These are phyloP conservation scores for Brachyptera putata DNA, from an alignment of 2,888 invertebrate species.

Conservation along the genomic window DNA sequence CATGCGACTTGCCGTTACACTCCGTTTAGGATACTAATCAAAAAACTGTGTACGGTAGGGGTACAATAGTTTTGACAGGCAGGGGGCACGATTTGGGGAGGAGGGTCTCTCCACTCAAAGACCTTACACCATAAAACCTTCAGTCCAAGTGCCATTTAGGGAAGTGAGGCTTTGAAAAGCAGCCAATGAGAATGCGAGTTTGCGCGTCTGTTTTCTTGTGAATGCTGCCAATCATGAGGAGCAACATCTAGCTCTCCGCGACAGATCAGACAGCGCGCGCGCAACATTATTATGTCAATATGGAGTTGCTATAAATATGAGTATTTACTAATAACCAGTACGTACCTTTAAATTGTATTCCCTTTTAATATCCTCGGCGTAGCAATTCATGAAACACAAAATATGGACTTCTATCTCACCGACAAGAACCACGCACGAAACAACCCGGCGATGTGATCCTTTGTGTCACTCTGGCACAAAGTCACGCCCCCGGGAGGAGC, in stretches of 20 bases:
- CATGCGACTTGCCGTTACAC: slow-evolving; percentile 24
- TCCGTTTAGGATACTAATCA: slow-evolving; percentile 30
- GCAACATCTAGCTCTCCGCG: slow-evolving; percentile 31
- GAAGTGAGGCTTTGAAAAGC: slow-evolving; percentile 37
- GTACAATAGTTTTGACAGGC: slow-evolving; percentile 33
- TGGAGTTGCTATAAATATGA: background rate
- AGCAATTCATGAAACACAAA: slow-evolving; percentile 14
- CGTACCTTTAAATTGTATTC: slow-evolving; percentile 19
- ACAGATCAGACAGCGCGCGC: slow-evolving; percentile 5
- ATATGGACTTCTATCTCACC: background rate
- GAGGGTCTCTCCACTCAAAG: slow-evolving; percentile 36
- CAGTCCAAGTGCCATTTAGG: slow-evolving; percentile 39
- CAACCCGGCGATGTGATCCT: slow-evolving; percentile 19
- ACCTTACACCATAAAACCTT: slow-evolving; percentile 38
- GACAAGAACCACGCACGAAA: slow-evolving; percentile 3
- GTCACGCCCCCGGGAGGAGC: slow-evolving; percentile 27
- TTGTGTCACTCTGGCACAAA: slow-evolving; percentile 25
- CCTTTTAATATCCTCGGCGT: slow-evolving; percentile 18
- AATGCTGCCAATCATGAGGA: slow-evolving; percentile 35
- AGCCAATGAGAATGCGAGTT: slow-evolving; percentile 37
- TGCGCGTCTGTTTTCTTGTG: slow-evolving; percentile 36
- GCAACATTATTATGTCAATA: slow-evolving; percentile 14
- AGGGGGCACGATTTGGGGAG: slow-evolving; percentile 35
- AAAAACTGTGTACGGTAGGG: slow-evolving; percentile 25
- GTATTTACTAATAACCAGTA: background rate